phyloP scores from a whole-genome alignment of 2,113 vertebrate species.

The Heptranchias perlo region DNA sequence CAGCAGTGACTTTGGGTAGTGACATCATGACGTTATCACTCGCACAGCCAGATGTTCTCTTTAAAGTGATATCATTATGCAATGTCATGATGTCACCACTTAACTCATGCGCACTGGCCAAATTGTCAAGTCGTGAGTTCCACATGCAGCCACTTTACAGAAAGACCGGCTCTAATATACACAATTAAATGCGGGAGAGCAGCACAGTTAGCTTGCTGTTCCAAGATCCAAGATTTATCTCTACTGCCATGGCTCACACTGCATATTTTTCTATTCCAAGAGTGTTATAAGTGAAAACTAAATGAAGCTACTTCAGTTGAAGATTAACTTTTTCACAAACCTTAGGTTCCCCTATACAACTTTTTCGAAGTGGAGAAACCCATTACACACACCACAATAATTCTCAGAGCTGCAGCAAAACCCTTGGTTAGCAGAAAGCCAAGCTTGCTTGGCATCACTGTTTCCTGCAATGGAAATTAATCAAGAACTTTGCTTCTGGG shows the following conservation, averaged over 20 bases:
- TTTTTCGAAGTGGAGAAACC: neutral
- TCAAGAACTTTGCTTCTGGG: neutral
- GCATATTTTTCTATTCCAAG: neutral
- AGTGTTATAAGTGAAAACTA: neutral
- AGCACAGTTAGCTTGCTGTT: neutral
- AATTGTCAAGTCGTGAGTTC: neutral
- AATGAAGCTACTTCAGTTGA: neutral
- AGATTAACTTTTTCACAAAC: neutral
- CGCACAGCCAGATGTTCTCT: neutral
- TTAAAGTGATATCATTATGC: neutral
- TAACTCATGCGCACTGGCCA: neutral
- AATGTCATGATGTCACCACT: neutral
- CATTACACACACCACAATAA: neutral
- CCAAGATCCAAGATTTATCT: neutral
- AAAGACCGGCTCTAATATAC: neutral
- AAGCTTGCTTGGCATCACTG: neutral
- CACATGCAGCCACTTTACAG: neutral
- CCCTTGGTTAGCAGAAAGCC: neutral
- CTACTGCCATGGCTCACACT: neutral
- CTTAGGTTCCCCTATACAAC: neutral
- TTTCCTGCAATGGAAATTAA: neutral
- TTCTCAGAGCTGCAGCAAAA: neutral
- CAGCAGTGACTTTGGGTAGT: neutral
- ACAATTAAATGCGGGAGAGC: neutral
- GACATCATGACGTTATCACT: neutral